Base-by-base conservation (phyloP, 2,797 vertebrate species). In the Acanthornis magna region DNA sequence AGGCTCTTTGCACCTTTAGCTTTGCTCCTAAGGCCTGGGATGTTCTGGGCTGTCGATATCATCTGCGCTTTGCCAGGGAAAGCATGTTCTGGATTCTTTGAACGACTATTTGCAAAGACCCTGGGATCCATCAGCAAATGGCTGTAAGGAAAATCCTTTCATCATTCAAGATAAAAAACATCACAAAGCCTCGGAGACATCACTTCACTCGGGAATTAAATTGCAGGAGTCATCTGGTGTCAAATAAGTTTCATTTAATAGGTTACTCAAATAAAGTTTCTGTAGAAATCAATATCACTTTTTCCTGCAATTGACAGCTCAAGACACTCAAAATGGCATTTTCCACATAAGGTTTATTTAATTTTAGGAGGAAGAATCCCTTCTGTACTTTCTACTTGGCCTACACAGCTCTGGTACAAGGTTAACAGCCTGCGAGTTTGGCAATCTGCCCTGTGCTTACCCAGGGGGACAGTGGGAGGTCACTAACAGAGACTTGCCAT, bases 261-360 rank as follows among this genome's bases (percentile, higher is more conserved):
- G 92, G 90, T 91, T 93, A 85, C 79, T 96, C 90, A 94, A 88
- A 93, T 96, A 96, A 96, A 96, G 92, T 94, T 94, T 96, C 91
- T 92, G 83, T 91, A 89, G 95, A 96, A 97, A 97, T 97, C 96
- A 95, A 96, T 97, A 95, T 89, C 93, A 89, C 94, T 96, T 97
- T 96, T 81, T 96, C 73, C 87, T 94, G 65, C 88, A 94, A 86
- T 48, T 96, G 95, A 94, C 96, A 95, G 91, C 91, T 96, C 89
- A 91, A 93, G 91, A 93, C 93, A 95, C 95, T 93, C 94, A 89
- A 97, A 97, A 92, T 75, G 76, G 88, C 88, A 9, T 92, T 91
- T 96, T 93, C 73, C 91, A 96, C 93, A 85, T 93, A 65, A 36
- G 27, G 38, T 78, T 96, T 94, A 93, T 95, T 94, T 96, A 84